Evolutionary conservation across 2,113 vertebrate genomes (phyloP).

Genomic region (Gambusia holbrooki): DNA sequence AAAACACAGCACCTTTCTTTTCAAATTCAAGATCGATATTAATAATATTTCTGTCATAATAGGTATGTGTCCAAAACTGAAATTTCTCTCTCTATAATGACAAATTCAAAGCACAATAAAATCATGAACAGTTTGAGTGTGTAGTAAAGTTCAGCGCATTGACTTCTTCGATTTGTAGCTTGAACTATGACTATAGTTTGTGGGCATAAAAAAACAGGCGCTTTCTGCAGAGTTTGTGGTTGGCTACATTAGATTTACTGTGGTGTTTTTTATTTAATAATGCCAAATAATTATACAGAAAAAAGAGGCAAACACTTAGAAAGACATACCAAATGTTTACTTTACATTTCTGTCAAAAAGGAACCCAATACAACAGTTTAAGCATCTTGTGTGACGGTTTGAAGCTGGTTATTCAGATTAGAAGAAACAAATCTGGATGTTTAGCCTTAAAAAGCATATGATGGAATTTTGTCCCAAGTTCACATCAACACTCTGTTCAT

Average conservation of each 20-base stretch:
- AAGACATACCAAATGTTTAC: constrained; percentile 42
- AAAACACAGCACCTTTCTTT: too few species aligned
- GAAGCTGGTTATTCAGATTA: neutral
- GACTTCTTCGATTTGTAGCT: too few species aligned
- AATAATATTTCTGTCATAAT: neutral
- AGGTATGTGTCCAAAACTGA: neutral
- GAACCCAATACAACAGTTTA: neutral
- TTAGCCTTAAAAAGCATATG: constrained; percentile 10
- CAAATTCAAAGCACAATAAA: neutral
- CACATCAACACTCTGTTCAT: neutral
- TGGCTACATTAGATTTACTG: too few species aligned
- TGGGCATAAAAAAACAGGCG: too few species aligned
- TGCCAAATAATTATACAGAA: neutral
- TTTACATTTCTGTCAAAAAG: neutral
- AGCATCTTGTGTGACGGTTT: neutral
- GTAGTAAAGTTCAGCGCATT: too few species aligned
- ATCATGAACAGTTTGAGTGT: too few species aligned
- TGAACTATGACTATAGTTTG: too few species aligned
- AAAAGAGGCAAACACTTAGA: neutral
- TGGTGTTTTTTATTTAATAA: too few species aligned
- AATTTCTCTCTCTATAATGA: neutral
- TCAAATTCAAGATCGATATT: too few species aligned
- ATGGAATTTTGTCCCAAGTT: constrained; percentile 1
- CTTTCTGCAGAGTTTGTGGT: too few species aligned
- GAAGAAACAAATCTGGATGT: neutral